Evolutionary conservation across 2,113 vertebrate species (phyloP), one percentile per base, ranked within the genome.

Genomic region (Nibea coibor): DNA sequence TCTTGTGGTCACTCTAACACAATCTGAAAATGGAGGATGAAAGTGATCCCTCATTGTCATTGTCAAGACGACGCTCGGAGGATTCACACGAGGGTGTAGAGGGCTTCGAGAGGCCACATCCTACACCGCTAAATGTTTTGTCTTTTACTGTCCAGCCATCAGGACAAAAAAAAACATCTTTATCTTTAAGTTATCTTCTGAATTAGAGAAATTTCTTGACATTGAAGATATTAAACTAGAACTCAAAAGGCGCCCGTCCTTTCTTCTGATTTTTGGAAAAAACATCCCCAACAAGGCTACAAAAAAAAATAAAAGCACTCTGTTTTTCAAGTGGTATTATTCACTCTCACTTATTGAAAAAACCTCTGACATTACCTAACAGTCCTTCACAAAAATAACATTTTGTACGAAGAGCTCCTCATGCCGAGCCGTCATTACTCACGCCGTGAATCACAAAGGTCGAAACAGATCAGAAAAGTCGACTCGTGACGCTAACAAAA

Each of bases 1-100:
- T 93, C 92, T 91, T 89, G 92, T 93, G 90, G 89, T 93, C 92
- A 92, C 89, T 93, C 86, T 91, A 90, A 92, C 92, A 93, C 92
- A 89, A 65, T 69, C 48, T 91, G 83, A 85, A 54, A 76, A 69
- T 48, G 54, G 65, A 83, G 24, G 80, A 89, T 88, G 74, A 80
- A 83, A 87, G 74, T 35, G 67, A 84, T 88, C 17, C 45, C 4
- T 81, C 77, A 19, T 73, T 83, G 81, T 80, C 87, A 58, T 20
- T 35, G 75, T 82, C 77, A 66, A 26, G n/a, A 7, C 64, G 1
- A 1, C 2, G 15, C 42, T 72, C 24, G 0, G 22, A n/a, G 9
- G 39, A 61, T 51, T 57, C 42, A 57, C 7, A 15, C 2, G 43
- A 42, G 16, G 11, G 22, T 42, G 64, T 42, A 19, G 54, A 74